Conservation (phyloP, 2,888 invertebrate species). For the Zygogramma bicolorata region DNA sequence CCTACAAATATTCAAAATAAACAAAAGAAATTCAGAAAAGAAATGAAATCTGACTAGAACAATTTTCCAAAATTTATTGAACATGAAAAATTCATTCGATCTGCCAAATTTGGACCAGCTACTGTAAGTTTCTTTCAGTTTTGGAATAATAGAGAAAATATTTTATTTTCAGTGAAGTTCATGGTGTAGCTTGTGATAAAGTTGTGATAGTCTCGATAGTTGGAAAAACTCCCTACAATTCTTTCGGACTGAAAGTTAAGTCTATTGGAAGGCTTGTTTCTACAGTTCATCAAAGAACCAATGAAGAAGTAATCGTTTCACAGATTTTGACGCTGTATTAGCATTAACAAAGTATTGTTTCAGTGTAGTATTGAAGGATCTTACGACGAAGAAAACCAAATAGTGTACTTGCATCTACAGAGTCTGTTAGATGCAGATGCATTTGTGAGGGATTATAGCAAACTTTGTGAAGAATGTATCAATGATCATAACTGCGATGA, state of each 20-base stretch:
- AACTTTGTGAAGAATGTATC: constrained; percentile 65
- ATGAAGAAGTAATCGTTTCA: constrained; percentile 39
- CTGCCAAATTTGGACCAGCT: constrained; percentile 49
- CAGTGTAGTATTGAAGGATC: constrained; percentile 64
- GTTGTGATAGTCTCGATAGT: constrained; percentile 79
- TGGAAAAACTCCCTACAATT: constrained; percentile 77
- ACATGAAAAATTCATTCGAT: constrained; percentile 50
- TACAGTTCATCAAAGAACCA: constrained; percentile 61
- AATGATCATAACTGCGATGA: constrained; percentile 66
- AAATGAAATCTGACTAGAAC: no score
- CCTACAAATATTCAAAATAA: not conserved
- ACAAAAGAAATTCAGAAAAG: not conserved
- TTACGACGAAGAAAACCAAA: constrained; percentile 70
- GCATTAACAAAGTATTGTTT: constrained; percentile 32
- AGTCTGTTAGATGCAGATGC: constrained; percentile 70
- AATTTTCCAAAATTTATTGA: not conserved
- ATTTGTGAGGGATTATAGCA: constrained; percentile 67
- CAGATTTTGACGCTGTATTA: not conserved
- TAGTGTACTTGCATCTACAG: constrained; percentile 71
- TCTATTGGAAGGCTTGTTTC: constrained; percentile 70
- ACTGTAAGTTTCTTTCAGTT: constrained; percentile 43
- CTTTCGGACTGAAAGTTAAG: constrained; percentile 75
- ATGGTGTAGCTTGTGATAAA: constrained; percentile 65
- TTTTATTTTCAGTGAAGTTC: constrained; percentile 53
- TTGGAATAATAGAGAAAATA: not conserved